These are phyloP conservation scores for Pelecanoides urinatrix DNA, from an alignment of 2,113 vertebrate genomes.

Conservation along the genomic window DNA sequence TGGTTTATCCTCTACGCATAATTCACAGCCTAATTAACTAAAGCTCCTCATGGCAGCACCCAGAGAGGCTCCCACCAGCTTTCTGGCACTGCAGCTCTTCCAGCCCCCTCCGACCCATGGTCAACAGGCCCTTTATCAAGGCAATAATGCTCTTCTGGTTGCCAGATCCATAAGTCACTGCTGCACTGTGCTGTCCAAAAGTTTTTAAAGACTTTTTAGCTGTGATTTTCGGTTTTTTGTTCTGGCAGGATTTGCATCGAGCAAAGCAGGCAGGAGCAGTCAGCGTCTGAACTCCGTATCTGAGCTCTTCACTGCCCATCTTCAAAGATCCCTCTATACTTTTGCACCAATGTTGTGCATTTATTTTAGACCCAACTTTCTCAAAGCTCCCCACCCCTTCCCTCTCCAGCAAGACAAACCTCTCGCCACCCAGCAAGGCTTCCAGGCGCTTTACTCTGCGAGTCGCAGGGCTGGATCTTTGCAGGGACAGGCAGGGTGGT, in stretches of 20 bases:
- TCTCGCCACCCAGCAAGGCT: not conserved
- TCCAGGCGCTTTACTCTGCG: no score
- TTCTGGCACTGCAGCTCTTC: not conserved
- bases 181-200: not conserved
- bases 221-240: not conserved
- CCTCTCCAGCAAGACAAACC: not conserved
- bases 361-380: not conserved
- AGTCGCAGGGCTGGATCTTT: not conserved
- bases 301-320: not conserved
- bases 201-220: not conserved
- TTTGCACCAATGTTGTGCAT: no score
- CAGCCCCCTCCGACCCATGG: not conserved
- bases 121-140: not conserved
- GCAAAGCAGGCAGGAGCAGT: not conserved
- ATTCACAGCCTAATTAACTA: not conserved
- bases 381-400: not conserved
- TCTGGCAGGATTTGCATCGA: not conserved
- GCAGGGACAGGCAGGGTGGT: no score
- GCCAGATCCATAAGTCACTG: not conserved
- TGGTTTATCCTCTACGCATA: not conserved
- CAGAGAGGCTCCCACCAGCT: not conserved
- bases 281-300: fast-evolving
- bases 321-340: not conserved
- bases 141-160: not conserved
- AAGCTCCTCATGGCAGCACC: not conserved